Conservation (phyloP, 2,113 vertebrate genomes). For the Mobula birostris region DNA sequence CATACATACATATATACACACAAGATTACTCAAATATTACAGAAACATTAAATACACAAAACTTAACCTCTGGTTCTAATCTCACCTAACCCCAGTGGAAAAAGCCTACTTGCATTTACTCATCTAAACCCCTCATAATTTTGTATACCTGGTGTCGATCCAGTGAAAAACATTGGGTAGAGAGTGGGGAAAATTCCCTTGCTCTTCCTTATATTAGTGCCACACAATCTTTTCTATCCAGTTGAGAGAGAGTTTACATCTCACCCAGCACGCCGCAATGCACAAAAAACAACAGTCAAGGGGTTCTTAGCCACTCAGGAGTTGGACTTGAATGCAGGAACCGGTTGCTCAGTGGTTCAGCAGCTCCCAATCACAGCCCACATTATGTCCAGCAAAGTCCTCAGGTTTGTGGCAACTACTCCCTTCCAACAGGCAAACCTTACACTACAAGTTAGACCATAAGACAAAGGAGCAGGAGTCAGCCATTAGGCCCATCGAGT, state of each 20-base stretch:
- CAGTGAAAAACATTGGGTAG: neutral
- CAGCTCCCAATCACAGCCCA: neutral
- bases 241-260: neutral
- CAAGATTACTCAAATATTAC: too few species aligned
- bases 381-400: neutral
- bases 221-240: neutral
- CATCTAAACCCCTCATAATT: too few species aligned
- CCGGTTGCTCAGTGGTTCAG: too few species aligned
- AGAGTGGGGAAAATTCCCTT: neutral
- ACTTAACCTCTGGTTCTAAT: too few species aligned
- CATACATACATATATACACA: too few species aligned
- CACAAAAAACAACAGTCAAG: too few species aligned
- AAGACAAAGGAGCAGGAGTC: too few species aligned
- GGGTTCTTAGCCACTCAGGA: neutral
- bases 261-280: neutral
- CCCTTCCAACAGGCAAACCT: neutral
- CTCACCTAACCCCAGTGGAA: too few species aligned
- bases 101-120: too few species aligned
- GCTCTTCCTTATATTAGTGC: neutral
- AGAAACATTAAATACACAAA: too few species aligned
- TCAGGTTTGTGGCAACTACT: neutral
- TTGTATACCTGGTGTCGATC: neutral
- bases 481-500: too few species aligned
- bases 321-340: neutral
- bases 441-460: too few species aligned